Percentiles rank a stretch among this genome's conserved stretches.
phyloP scores from a whole-genome alignment of 2,797 vertebrate species.

The Agapornis canus region DNA sequence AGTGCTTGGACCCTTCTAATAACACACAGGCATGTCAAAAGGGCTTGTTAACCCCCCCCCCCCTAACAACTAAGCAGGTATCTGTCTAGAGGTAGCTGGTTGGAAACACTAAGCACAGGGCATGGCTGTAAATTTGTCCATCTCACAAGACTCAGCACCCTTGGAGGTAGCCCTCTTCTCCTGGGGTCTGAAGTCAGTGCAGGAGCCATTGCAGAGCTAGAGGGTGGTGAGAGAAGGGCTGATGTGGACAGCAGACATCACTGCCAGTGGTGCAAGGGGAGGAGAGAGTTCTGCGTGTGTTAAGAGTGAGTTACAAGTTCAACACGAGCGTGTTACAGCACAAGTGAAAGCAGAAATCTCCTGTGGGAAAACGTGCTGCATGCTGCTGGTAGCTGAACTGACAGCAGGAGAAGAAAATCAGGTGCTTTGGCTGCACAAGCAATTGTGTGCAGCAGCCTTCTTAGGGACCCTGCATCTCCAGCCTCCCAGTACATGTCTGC shows the following conservation, averaged over 20 bases:
- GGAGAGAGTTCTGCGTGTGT: accelerated
- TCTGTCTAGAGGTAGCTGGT: not conserved
- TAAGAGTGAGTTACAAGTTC: not conserved
- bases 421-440: accelerated
- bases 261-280: not conserved
- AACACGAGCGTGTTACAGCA: accelerated
- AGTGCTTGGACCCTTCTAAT: not conserved
- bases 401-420: not conserved
- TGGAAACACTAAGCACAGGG: not conserved
- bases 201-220: not conserved
- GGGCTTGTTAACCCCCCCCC: not conserved
- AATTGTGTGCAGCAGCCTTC: not conserved
- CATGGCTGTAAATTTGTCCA: not conserved
- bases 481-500: not conserved
- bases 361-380: accelerated
- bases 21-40: not conserved
- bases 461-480: not conserved
- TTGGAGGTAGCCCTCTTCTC: accelerated
- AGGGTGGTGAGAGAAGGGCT: not conserved
- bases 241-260: accelerated
- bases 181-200: not conserved
- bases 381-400: not conserved
- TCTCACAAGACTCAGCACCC: accelerated
- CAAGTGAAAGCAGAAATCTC: not conserved
- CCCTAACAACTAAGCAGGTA: not conserved